Percentiles rank a stretch among this genome's conserved stretches.
Conservation (phyloP, 2,888 invertebrate species). For the Parnassius apollo region DNA sequence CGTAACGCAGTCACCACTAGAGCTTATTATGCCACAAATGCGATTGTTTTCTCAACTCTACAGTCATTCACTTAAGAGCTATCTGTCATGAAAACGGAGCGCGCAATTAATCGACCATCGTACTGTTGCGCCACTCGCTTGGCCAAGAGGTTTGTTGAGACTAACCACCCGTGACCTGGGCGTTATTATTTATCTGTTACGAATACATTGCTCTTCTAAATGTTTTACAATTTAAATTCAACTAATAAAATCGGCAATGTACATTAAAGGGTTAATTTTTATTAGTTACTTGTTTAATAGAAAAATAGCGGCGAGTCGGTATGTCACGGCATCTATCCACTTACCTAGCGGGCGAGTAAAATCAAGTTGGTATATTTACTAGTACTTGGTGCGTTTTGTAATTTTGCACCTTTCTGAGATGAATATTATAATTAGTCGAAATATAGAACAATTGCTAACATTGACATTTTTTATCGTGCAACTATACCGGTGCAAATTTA, state of each 20-base stretch:
- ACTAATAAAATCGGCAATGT: slow-evolving; percentile 36
- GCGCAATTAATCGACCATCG: slow-evolving; percentile 63
- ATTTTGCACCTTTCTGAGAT: slow-evolving; percentile 38
- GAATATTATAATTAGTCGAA: slow-evolving; percentile 22
- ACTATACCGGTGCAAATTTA: neutral
- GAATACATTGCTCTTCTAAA: neutral
- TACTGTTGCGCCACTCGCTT: slow-evolving; percentile 54
- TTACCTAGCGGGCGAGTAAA: slow-evolving; percentile 42
- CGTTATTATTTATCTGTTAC: slow-evolving; percentile 36
- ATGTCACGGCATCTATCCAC: slow-evolving; percentile 49
- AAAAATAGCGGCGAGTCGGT: slow-evolving; percentile 58
- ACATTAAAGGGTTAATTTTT: slow-evolving; percentile 28
- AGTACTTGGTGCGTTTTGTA: slow-evolving; percentile 44
- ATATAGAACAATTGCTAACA: slow-evolving; percentile 13
- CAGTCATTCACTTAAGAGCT: slow-evolving; percentile 35
- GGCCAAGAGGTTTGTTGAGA: slow-evolving; percentile 40
- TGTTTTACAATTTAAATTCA: neutral
- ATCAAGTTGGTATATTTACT: slow-evolving; percentile 49
- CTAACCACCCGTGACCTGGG: slow-evolving; percentile 37
- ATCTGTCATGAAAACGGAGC: slow-evolving; percentile 56
- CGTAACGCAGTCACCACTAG: slow-evolving; percentile 39
- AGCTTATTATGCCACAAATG: slow-evolving; percentile 38
- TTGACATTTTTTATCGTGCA: slow-evolving; percentile 9
- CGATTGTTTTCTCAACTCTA: slow-evolving; percentile 30
- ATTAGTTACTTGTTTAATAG: slow-evolving; percentile 35